Evolutionary conservation across 2,888 invertebrate genomes (phyloP).

Genomic region (Tholera decimalis): DNA sequence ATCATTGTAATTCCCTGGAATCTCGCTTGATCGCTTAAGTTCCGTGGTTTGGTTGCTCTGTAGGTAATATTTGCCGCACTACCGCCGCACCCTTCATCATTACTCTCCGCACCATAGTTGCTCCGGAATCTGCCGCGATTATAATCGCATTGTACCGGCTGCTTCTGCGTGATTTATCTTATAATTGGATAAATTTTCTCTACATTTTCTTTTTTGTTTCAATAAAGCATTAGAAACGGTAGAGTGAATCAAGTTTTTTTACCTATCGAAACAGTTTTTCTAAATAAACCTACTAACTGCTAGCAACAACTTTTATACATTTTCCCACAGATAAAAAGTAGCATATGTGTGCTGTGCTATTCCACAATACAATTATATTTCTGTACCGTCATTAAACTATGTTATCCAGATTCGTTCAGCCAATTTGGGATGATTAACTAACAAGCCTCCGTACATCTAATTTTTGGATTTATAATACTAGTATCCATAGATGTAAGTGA

Average conservation of each 20-base stretch:
- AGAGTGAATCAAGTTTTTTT: background rate
- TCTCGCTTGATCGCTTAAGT: constrained; percentile 33
- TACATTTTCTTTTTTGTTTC: constrained; percentile 7
- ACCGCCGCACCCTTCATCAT: constrained; percentile 35
- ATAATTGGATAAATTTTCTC: constrained; percentile 45
- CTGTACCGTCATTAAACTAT: too few relatives aligned
- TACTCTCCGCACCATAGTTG: constrained; percentile 47
- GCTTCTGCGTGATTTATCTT: constrained; percentile 46
- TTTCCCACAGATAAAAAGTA: too few relatives aligned
- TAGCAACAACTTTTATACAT: too few relatives aligned
- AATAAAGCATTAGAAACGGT: background rate
- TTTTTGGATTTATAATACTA: too few relatives aligned
- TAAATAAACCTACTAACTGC: background rate
- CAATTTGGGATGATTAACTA: too few relatives aligned
- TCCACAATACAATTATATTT: too few relatives aligned
- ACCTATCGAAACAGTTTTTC: background rate
- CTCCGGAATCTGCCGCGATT: constrained; percentile 48
- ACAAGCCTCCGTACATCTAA: too few relatives aligned
- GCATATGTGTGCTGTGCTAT: too few relatives aligned
- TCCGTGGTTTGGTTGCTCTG: constrained; percentile 14
- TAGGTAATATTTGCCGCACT: constrained; percentile 44
- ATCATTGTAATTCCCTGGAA: constrained; percentile 12
- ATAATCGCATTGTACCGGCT: constrained; percentile 50
- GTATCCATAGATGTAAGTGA: too few relatives aligned
- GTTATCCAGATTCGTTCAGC: too few relatives aligned